Base-by-base conservation (phyloP, 1,140 invertebrate genomes). In the Apolygus lucorum region DNA sequence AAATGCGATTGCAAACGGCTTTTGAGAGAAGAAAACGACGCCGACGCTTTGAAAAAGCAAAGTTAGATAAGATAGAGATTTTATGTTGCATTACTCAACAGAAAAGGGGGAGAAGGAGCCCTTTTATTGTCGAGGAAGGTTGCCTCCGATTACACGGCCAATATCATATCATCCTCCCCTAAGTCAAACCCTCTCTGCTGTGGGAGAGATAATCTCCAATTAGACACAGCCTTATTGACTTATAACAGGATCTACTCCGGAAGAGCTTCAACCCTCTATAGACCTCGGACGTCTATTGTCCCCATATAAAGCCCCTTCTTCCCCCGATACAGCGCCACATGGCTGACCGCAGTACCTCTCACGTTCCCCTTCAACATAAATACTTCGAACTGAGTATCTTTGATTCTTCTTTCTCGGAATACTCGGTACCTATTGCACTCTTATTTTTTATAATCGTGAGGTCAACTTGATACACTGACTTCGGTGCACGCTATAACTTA, bases 191-290 rank as follows among this genome's bases (percentile, higher is more conserved):
- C 34, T 49, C 34, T 17, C 8, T 49, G n/a, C n/a, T n/a, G n/a
- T 49, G 34, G 8, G 34, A 17, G 34, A 49, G 34, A 49, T 49
- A 49, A 49, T 49, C 34, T 49, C 34, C 34, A 49, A 49, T 49
- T 49, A 49, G 34, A 49, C 34, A 49, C 34, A 49, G 34, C 34
- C 34, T 49, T 49, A 49, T 49, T 49, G 34, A 49, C 34, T 49
- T 49, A 49, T 49, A 49, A 49, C 34, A 49, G 34, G 34, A 49
- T 49, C 34, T 49, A 49, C 34, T 49, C 34, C 34, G 34, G 34
- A 49, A n/a, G n/a, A 49, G 34, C 34, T 49, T 49, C 17, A 49
- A 49, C 34, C 34, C 34, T 49, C 34, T 17, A 8, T 49, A 8
- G 8, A 17, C 34, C 8, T 49, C 8, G 17, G 8, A 17, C 34